These are phyloP conservation scores for Steatornis caripensis DNA, from an alignment of 2,113 vertebrate genomes.

Conservation along the genomic window DNA sequence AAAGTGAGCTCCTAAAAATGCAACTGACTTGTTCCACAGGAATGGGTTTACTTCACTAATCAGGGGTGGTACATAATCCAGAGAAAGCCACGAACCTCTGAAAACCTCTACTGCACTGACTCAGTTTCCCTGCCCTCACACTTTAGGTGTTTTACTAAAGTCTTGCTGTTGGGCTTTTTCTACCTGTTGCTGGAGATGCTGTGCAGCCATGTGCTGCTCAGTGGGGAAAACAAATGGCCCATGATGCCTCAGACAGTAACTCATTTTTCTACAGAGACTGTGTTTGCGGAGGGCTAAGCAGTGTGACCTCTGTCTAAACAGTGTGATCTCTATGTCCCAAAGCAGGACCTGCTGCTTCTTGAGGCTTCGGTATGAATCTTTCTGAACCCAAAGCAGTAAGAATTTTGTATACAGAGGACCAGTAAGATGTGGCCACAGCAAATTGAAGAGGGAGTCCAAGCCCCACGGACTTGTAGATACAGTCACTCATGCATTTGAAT, in stretches of 20 bases:
- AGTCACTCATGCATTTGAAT: neutral
- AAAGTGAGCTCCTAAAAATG: neutral
- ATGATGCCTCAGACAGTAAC: neutral
- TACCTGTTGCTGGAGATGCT: neutral
- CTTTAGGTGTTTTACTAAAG: neutral
- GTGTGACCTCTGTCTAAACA: neutral
- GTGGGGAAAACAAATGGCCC: neutral
- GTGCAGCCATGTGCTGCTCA: neutral
- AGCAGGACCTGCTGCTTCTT: neutral
- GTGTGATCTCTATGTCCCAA: neutral
- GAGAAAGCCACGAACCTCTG: neutral
- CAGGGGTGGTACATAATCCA: neutral
- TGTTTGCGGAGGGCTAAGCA: neutral
- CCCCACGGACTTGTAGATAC: neutral
- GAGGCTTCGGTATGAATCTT: neutral
- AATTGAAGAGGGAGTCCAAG: neutral
- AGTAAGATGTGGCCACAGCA: neutral
- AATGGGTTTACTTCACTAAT: neutral
- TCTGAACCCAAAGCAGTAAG: neutral
- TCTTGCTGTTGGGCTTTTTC: neutral
- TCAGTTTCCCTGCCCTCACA: neutral
- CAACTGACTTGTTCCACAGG: neutral
- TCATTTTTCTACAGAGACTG: neutral
- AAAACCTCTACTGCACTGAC: neutral
- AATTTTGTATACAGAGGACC: neutral